A percentile compares a stretch with the other conserved stretches of the same genome.
phyloP scores from a whole-genome alignment of 2,797 vertebrate genomes.

The Aphelocoma californica region DNA sequence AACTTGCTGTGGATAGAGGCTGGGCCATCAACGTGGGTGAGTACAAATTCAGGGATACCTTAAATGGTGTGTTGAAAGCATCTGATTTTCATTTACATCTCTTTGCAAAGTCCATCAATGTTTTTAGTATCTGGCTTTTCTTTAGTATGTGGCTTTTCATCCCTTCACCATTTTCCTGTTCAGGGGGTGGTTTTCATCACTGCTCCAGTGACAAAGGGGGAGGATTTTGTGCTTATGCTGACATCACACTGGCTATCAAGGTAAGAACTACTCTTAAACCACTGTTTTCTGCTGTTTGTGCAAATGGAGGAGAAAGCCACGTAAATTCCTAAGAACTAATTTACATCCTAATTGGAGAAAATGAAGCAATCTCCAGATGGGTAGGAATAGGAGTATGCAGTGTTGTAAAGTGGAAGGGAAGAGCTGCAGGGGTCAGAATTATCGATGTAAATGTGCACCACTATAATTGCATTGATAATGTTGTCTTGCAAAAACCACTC shows the following conservation, averaged over 20 bases:
- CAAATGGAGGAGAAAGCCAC: neutral
- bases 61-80: neutral
- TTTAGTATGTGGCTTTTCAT: neutral
- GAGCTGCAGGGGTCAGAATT: neutral
- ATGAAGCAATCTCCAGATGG: neutral
- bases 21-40: constrained; percentile 98
- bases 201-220: constrained; percentile 94
- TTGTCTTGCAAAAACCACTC: neutral
- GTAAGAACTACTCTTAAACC: constrained; percentile 65
- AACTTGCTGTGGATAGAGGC: constrained; percentile 92
- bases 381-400: neutral
- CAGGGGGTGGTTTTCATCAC: constrained; percentile 98
- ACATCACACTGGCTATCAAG: constrained; percentile 94
- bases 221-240: constrained; percentile 95
- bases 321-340: neutral
- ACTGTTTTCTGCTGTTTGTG: neutral
- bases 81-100: neutral
- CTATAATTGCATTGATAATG: neutral
- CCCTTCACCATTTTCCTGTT: neutral
- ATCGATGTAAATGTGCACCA: neutral
- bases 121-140: neutral
- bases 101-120: neutral
- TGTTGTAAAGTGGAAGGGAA: neutral
- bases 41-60: constrained; percentile 57
- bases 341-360: neutral